Percentiles rank a stretch among this genome's conserved stretches.
These are phyloP conservation scores for Varanus komodoensis DNA, from an alignment of 2,113 vertebrate genomes.

Conservation along the genomic window DNA sequence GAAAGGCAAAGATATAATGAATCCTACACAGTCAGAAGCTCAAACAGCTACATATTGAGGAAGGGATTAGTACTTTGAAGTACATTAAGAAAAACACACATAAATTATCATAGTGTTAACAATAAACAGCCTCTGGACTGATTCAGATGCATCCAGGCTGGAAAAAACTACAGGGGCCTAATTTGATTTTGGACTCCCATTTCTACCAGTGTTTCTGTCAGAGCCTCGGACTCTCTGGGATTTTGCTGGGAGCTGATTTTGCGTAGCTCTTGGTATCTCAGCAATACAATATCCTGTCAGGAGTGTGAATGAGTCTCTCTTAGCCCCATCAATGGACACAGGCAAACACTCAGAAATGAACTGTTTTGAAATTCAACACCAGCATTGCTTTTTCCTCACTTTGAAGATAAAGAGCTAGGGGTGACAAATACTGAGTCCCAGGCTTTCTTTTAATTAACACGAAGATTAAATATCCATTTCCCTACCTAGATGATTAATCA, in stretches of 20 bases:
- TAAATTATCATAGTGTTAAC: not conserved
- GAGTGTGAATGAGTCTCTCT: not conserved
- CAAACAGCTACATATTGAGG: not conserved
- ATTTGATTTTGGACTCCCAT: not conserved
- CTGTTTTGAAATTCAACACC: not conserved
- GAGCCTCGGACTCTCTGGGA: not conserved
- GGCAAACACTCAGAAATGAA: not conserved
- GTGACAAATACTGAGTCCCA: not conserved
- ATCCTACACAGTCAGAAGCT: not conserved
- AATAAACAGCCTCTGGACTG: not conserved
- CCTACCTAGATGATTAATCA: not conserved
- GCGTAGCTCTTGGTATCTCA: not conserved
- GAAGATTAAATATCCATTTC: not conserved
- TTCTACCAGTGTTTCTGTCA: not conserved
- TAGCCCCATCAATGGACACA: not conserved
- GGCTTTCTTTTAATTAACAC: not conserved
- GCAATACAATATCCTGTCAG: not conserved
- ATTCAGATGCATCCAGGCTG: not conserved
- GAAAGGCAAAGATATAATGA: not conserved
- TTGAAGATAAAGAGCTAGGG: constrained; percentile 4
- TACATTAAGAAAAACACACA: not conserved
- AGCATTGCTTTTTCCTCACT: not conserved
- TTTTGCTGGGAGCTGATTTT: not conserved
- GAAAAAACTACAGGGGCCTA: not conserved
- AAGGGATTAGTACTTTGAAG: not conserved